Conservation (phyloP, 2,113 vertebrate species). For the Cheirogaleus medius region DNA sequence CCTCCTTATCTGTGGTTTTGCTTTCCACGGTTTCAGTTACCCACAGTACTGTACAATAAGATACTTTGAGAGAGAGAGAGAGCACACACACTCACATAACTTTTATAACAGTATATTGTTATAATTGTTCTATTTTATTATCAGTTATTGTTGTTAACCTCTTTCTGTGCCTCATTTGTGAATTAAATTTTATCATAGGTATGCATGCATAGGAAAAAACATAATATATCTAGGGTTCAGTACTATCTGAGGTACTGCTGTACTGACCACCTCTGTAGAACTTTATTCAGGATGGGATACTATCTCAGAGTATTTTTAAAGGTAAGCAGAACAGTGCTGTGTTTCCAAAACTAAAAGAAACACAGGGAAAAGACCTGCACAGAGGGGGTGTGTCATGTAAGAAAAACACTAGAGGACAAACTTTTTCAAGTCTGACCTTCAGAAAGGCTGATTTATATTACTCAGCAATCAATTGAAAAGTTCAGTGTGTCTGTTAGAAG, state of each 20-base stretch:
- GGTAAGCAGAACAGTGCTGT: background rate
- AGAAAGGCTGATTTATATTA: background rate
- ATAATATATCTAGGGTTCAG: background rate
- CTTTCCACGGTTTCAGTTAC: background rate
- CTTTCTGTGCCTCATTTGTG: background rate
- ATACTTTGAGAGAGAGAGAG: background rate
- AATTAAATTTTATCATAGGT: background rate
- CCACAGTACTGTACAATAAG: background rate
- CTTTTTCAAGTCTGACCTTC: background rate
- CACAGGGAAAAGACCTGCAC: background rate
- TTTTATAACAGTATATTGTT: background rate
- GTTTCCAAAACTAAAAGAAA: constrained; percentile 23
- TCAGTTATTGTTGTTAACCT: background rate
- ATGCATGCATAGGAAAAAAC: background rate
- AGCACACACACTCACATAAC: background rate
- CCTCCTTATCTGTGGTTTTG: background rate
- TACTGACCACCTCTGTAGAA: background rate
- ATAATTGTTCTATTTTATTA: background rate
- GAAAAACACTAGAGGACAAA: background rate
- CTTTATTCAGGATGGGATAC: background rate
- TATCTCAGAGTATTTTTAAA: constrained; percentile 6
- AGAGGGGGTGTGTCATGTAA: background rate
- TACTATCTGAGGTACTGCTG: background rate
- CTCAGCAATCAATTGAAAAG: background rate
- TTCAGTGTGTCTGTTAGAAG: background rate